These are phyloP conservation scores for Haemorhous mexicanus DNA, from an alignment of 2,113 vertebrate species.

Conservation along the genomic window DNA sequence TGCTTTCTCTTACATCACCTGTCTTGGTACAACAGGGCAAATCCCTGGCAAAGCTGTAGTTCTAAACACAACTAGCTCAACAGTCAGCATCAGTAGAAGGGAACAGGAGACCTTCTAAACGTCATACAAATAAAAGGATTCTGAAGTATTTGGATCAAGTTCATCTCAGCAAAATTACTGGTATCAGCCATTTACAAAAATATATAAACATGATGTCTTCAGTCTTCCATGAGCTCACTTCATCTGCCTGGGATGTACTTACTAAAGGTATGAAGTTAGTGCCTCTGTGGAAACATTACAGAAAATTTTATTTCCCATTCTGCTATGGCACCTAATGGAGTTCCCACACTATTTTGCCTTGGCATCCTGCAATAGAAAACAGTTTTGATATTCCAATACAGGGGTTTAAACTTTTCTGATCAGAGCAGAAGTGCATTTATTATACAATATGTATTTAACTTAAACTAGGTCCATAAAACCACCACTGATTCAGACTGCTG, in stretches of 20 bases:
- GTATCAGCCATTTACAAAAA: not conserved
- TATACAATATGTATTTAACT: not conserved
- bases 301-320: not conserved
- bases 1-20: not conserved
- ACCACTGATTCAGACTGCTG: not conserved
- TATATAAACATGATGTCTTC: not conserved
- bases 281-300: not conserved
- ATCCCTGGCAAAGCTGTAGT: not conserved
- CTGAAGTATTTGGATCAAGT: not conserved
- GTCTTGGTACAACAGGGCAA: not conserved
- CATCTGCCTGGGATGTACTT: not conserved
- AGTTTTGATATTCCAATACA: not conserved
- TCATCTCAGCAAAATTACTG: not conserved
- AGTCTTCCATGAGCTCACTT: not conserved
- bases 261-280: not conserved
- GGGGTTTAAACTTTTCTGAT: not conserved
- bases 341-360: not conserved
- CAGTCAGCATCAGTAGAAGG: not conserved
- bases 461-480: not conserved
- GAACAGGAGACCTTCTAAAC: not conserved
- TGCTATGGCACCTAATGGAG: not conserved
- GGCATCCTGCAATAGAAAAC: not conserved
- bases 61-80: not conserved
- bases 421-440: not conserved
- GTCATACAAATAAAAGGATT: not conserved